phyloP scores from a whole-genome alignment of 2,797 vertebrate species.

The Malurus splendens region DNA sequence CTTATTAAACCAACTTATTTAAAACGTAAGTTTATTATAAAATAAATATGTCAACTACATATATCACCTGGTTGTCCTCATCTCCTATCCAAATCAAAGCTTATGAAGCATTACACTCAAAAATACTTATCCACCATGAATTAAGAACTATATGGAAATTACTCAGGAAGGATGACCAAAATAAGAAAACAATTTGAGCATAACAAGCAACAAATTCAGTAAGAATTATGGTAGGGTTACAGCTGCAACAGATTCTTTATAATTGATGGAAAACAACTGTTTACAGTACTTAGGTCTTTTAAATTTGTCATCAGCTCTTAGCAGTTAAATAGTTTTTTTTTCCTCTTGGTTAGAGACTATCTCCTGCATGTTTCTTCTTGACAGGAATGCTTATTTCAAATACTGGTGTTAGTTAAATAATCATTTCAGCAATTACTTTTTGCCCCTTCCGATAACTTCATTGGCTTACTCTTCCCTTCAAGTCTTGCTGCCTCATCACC shows the following conservation, averaged over 20 bases:
- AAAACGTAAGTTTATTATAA: neutral
- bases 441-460: rapidly evolving
- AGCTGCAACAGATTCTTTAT: neutral
- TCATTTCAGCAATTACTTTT: neutral
- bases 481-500: neutral
- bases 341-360: neutral
- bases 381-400: neutral
- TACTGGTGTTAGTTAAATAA: neutral
- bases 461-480: neutral
- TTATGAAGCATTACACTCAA: neutral
- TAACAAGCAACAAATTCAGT: neutral
- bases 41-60: neutral
- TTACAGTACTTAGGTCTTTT: neutral
- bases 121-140: neutral
- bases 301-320: too few species aligned
- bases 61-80: neutral
- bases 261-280: neutral
- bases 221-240: neutral
- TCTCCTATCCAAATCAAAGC: neutral
- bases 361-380: neutral
- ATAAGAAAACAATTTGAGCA: neutral
- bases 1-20: neutral
- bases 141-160: neutral
- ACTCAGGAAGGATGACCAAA: neutral
- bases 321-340: too few species aligned